Conservation (phyloP, 2,113 vertebrate genomes). For the Anhinga rufa region DNA sequence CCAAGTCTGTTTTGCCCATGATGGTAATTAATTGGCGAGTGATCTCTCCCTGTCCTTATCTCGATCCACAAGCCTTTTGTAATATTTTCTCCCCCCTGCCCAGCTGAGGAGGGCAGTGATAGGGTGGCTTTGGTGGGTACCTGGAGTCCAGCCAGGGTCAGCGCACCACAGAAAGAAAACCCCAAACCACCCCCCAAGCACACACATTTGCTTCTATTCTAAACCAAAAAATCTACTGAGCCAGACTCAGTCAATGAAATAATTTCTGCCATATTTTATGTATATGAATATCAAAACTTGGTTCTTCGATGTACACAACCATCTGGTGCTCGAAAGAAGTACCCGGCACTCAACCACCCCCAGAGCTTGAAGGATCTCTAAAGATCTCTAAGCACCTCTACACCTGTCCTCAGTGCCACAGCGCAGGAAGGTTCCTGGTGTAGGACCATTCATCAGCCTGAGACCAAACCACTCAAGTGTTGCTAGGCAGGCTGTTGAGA, state of each 20-base stretch:
- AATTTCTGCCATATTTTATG: not conserved
- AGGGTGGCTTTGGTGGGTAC: not conserved
- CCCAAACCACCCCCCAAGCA: not conserved
- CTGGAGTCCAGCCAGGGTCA: not conserved
- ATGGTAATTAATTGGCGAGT: not conserved
- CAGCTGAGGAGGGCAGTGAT: not conserved
- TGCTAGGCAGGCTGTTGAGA: not conserved
- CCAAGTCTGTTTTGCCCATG: not conserved
- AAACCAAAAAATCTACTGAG: not conserved
- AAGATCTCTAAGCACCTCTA: not conserved
- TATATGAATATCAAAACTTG: not conserved
- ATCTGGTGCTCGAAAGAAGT: not conserved
- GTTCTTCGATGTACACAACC: not conserved
- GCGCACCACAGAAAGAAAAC: not conserved
- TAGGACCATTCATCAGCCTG: not conserved
- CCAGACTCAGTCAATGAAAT: not conserved
- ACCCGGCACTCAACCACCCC: not conserved
- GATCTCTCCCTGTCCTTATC: not conserved
- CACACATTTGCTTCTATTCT: not conserved
- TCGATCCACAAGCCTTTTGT: not conserved
- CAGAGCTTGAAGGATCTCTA: not conserved
- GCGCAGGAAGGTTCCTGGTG: not conserved
- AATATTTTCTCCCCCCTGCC: not conserved
- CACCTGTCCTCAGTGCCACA: not conserved
- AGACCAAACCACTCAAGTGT: not conserved